A percentile compares a stretch with the other conserved stretches of the same genome.
phyloP scores from a whole-genome alignment of 2,113 vertebrate genomes.

The Malurus elegans region DNA sequence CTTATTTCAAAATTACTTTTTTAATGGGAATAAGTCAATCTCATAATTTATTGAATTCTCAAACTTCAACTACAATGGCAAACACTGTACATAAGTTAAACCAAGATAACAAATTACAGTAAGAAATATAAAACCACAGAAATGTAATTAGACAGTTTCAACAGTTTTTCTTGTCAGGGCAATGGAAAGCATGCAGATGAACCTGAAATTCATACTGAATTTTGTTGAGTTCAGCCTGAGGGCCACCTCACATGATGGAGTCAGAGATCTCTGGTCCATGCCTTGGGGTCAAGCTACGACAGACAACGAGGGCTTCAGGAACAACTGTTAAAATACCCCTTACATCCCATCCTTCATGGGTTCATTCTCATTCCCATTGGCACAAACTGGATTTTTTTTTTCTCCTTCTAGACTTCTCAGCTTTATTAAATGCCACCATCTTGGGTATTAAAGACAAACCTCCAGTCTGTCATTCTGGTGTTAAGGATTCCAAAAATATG shows the following conservation, averaged over 20 bases:
- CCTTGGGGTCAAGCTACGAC: background rate
- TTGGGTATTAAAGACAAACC: background rate
- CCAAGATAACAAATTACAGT: background rate
- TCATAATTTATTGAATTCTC: conserved; percentile 53
- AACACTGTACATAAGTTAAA: background rate
- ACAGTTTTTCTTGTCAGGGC: background rate
- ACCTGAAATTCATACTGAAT: background rate
- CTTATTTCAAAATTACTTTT: conserved; percentile 40
- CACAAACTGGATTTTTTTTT: background rate
- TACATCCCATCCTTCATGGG: background rate
- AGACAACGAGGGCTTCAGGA: background rate
- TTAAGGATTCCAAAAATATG: background rate
- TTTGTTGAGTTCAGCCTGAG: background rate
- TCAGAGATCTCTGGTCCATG: background rate
- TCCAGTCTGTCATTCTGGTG: background rate
- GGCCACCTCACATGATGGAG: background rate
- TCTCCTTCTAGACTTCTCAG: background rate
- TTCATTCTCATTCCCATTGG: background rate
- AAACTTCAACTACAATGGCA: background rate
- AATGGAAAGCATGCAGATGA: background rate
- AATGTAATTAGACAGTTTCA: background rate
- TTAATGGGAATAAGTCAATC: conserved; percentile 48
- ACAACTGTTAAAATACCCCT: background rate
- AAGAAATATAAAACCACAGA: background rate
- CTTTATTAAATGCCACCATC: background rate